Conservation (phyloP, 2,797 vertebrate species). For the Neostethus bicornis region DNA sequence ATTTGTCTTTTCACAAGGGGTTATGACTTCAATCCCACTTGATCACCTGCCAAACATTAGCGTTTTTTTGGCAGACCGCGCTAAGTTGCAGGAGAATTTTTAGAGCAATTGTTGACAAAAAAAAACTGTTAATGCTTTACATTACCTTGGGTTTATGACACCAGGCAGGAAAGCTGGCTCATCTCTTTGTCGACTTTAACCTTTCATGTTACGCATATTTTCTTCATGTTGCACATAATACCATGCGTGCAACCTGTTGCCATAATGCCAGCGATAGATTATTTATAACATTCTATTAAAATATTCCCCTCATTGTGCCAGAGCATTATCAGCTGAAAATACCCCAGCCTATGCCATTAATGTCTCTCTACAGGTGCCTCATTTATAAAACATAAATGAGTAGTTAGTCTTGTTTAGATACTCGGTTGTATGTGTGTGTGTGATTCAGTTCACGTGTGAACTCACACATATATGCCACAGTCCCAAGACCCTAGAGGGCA, state of each 20-base stretch:
- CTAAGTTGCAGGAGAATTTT: constrained; percentile 42
- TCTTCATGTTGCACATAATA: constrained; percentile 14
- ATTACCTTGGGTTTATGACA: constrained; percentile 36
- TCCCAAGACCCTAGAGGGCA: constrained; percentile 10
- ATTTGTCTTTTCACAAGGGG: constrained; percentile 37
- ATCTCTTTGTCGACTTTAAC: background rate
- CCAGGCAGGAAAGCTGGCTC: constrained; percentile 8
- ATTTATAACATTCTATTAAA: constrained; percentile 44
- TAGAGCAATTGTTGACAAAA: constrained; percentile 36
- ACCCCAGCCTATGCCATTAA: constrained; percentile 13
- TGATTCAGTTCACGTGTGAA: background rate
- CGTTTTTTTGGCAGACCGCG: constrained; percentile 36
- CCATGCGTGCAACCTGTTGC: constrained; percentile 7
- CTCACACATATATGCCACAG: constrained; percentile 6
- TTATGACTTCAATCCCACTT: constrained; percentile 47
- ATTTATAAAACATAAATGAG: constrained; percentile 54
- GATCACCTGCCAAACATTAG: constrained; percentile 52
- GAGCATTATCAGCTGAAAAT: constrained; percentile 22
- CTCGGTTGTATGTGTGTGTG: constrained; percentile 2
- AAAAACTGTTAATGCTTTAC: constrained; percentile 27
- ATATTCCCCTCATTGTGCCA: constrained; percentile 20
- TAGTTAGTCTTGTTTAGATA: constrained; percentile 25
- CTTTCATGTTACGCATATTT: constrained; percentile 5
- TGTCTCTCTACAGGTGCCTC: constrained; percentile 46
- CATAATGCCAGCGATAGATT: constrained; percentile 46